Base-by-base conservation (phyloP, 2,888 invertebrate genomes). In the Eugnorisma glareosa region DNA sequence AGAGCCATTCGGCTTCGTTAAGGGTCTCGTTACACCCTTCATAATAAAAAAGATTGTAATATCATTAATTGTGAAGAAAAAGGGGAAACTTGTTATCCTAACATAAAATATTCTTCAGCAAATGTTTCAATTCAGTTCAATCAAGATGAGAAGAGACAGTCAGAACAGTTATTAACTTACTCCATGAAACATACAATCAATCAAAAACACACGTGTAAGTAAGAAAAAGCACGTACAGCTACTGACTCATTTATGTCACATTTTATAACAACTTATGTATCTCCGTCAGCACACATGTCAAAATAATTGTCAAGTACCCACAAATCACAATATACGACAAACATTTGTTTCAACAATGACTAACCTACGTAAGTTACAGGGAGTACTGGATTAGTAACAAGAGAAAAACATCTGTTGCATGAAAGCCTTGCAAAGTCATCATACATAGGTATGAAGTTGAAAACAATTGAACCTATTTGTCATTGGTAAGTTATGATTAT, bases 321-420 rank as follows among this genome's bases (percentile, higher is more conserved):
- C 57, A 51, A 69, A 54, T 37, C 63, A 80, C n/a, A 69, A 48
- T 1, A 40, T 3, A 35, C 15, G 11, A 28, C 24, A 66, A 59
- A n/a, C 78, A 77, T 31, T 66, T 74, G 54, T 59, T 67, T 18
- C 4, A 84, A 84, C 66, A 82, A 81, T 77, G 45, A 73, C 15
- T 40, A n/a, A 73, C 10, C 13, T 31, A 63, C 28, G 43, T 76
- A 31, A 57, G 35, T 66, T n/a, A 40, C 31, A 21, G 45, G 2
- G 40, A 21, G 15, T 31, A 61, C 10, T 61, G 35, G 21, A n/a
- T 63, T n/a, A 45, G 48, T 35, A 66, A 67, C 31, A 77, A 35
- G 8, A 31, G 15, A 35, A 61, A 51, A 78, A 54, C 35, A 81
- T 57, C 45, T 73, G 37, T 43, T 67, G 3, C 10, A 61, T 43